Conservation (phyloP, 2,888 invertebrate species). For the Euzetes globulus region DNA sequence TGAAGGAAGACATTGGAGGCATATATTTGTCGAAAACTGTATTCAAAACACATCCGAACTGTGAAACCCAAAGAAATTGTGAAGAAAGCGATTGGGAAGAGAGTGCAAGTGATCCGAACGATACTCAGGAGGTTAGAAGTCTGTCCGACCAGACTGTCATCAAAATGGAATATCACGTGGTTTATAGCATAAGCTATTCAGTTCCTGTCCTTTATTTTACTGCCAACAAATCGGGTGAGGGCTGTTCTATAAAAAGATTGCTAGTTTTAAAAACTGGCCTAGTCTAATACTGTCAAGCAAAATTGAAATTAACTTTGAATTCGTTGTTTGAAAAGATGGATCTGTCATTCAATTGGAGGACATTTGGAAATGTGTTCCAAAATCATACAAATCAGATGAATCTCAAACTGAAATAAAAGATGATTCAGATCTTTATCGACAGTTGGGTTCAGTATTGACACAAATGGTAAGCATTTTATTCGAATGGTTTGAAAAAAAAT, state of each 20-base stretch:
- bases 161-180: constrained; percentile 47
- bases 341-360: constrained; percentile 24
- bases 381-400: neutral
- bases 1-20: constrained; percentile 9
- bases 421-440: constrained; percentile 24
- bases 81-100: neutral
- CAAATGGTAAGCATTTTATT: constrained; percentile 28
- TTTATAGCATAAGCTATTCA: constrained; percentile 48
- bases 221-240: constrained; percentile 43
- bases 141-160: neutral
- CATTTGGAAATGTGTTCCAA: constrained; percentile 27
- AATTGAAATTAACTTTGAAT: neutral
- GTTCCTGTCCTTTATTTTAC: constrained; percentile 50
- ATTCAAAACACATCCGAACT: neutral
- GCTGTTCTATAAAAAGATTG: neutral
- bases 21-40: constrained; percentile 22
- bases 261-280: neutral
- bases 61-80: neutral
- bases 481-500: no score
- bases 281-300: neutral
- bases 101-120: neutral
- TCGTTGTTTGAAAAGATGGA: constrained; percentile 16
- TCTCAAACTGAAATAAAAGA: neutral
- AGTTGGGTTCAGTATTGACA: constrained; percentile 30
- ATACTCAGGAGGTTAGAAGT: neutral